Evolutionary conservation across 2,113 vertebrate genomes (phyloP), one percentile per base, ranked within the genome.

Genomic region (Sander lucioperca): DNA sequence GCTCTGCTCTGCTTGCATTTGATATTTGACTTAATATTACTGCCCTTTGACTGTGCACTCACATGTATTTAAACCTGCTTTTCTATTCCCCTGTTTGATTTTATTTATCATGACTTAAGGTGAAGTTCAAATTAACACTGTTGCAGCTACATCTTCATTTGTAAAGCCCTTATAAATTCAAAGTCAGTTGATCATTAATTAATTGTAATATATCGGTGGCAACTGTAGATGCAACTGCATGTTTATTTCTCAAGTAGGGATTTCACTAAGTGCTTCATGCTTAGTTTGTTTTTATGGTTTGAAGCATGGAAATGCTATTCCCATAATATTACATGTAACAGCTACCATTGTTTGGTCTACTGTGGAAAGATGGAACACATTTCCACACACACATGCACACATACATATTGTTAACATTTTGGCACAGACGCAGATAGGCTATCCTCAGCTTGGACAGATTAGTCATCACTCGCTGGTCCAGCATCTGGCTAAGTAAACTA

Each of bases 361-460:
- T 85, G 54, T 64, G 58, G 19, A 81, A 87, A 85, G 82, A 79
- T 83, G 68, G 72, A 85, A 74, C 62, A n/a, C 67, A 71, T 77
- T 80, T 80, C 45, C 57, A 67, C 74, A 65, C 74, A 65, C 82
- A 51, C 70, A 74, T 11, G 47, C 51, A 70, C 59, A 56, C 72
- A 78, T 83, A 89, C 75, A 74, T 83, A 65, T 65, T 68, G 51
- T 81, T 68, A 82, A 89, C 80, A 88, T 91, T 86, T 86, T 86
- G 76, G 69, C 73, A 81, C 64, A 67, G 67, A 86, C 19, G 45
- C 47, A 57, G 77, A 83, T 30, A 74, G 86, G 64, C 72, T 88
- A 79, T 75, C 91, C 82, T 85, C 89, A 92, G 79, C 74, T 88
- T 91, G 80, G 89, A 92, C 68, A 85, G 57, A 92, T 93, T 91